phyloP scores from a whole-genome alignment of 2,888 invertebrate species.

The Patella caerulea region DNA sequence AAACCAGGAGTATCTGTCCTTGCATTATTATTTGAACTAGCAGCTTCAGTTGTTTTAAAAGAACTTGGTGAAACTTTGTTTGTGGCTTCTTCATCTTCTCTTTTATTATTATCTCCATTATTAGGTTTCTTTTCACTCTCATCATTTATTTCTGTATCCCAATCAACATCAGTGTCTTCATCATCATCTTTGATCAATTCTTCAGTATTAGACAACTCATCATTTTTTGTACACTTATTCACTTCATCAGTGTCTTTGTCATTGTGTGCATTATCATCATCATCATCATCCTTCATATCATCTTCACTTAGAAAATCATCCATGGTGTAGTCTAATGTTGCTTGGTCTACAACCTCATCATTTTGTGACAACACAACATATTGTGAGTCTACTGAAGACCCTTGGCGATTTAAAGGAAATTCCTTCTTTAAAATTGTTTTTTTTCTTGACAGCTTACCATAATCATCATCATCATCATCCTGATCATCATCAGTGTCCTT shows the following conservation, averaged over 20 bases:
- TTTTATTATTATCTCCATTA: constrained; percentile 2
- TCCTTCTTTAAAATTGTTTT: not conserved
- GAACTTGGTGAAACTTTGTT: not conserved
- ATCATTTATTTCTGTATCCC: constrained; percentile 5
- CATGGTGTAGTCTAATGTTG: not conserved
- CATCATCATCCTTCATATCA: constrained; percentile 21
- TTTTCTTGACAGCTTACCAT: not conserved
- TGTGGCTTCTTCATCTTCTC: not conserved
- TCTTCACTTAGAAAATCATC: constrained; percentile 16
- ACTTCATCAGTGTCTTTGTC: not conserved
- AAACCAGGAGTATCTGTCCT: constrained; percentile 15
- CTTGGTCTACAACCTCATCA: not conserved
- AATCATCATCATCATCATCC: constrained; percentile 9
- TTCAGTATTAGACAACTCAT: not conserved
- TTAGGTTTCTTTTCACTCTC: not conserved
- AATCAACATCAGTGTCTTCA: constrained; percentile 10
- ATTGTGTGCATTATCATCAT: constrained; percentile 8
- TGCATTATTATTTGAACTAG: not conserved
- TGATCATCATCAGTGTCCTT: constrained; percentile 16
- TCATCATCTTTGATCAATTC: not conserved
- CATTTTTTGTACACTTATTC: not conserved
- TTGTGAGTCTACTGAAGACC: not conserved
- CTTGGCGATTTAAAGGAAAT: constrained; percentile 4
- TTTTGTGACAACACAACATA: constrained; percentile 1
- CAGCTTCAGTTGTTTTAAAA: not conserved